These are phyloP conservation scores for Ecliptopera silaceata DNA, from an alignment of 2,888 invertebrate genomes.

Conservation along the genomic window DNA sequence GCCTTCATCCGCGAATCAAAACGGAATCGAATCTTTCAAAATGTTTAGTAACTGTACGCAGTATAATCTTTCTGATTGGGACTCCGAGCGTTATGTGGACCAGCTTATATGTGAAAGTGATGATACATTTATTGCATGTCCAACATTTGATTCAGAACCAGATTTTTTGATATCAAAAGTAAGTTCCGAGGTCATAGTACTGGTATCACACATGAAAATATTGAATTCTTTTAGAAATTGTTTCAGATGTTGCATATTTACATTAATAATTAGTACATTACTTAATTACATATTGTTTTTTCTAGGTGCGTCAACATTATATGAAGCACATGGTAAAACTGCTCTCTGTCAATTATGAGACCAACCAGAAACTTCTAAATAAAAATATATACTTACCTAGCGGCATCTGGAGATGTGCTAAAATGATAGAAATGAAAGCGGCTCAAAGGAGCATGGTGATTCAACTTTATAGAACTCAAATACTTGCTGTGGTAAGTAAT, in stretches of 20 bases:
- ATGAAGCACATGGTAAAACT: conserved; percentile 72
- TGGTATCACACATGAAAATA: no score
- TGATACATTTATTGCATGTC: conserved; percentile 61
- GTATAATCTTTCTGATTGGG: conserved; percentile 32
- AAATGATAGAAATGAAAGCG: conserved; percentile 69
- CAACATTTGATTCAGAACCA: conserved; percentile 66
- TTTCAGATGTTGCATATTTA: no score
- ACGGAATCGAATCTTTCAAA: conserved; percentile 4
- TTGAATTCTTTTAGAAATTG: no score
- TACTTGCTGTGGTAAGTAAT: conserved; percentile 61
- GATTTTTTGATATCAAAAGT: conserved; percentile 76
- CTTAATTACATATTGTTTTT: conserved; percentile 25
- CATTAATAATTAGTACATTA: no score
- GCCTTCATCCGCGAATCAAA: background rate
- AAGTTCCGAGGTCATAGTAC: conserved; percentile 23
- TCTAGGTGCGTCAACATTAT: conserved; percentile 75
- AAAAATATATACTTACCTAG: conserved; percentile 73
- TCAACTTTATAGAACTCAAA: conserved; percentile 69
- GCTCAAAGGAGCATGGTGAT: conserved; percentile 73
- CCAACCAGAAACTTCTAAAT: conserved; percentile 62
- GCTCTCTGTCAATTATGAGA: conserved; percentile 70
- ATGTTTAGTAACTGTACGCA: conserved; percentile 20
- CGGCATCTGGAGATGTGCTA: conserved; percentile 77
- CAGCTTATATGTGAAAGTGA: conserved; percentile 61
- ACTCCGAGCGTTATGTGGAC: conserved; percentile 54